These are phyloP conservation scores for Corydoras maculifer DNA, from an alignment of 2,113 vertebrate species.

Conservation along the genomic window DNA sequence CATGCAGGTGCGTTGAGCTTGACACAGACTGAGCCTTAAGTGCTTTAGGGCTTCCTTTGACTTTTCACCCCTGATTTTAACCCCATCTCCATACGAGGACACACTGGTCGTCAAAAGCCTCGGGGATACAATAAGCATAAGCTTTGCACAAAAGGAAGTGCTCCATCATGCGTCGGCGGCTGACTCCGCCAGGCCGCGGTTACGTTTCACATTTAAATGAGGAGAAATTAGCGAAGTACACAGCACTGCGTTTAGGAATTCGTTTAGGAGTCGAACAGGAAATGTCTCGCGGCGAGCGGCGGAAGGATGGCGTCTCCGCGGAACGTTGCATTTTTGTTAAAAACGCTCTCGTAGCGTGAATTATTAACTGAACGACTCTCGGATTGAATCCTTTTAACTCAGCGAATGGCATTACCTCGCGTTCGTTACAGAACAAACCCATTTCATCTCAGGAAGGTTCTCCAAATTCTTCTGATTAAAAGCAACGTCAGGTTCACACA, in stretches of 20 bases:
- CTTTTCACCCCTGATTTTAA: slow-evolving; percentile 45
- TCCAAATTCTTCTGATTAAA: too few species aligned
- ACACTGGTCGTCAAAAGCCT: slow-evolving; percentile 36
- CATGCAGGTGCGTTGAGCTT: slow-evolving; percentile 40
- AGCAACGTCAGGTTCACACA: too few species aligned
- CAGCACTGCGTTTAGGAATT: background rate
- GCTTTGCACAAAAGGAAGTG: slow-evolving; percentile 39
- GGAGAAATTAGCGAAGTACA: background rate
- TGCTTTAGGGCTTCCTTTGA: slow-evolving; percentile 41
- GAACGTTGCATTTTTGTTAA: background rate
- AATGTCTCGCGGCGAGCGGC: too few species aligned
- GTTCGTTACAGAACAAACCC: too few species aligned
- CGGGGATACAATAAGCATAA: slow-evolving; percentile 36
- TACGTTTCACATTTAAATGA: slow-evolving; percentile 9
- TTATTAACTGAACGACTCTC: too few species aligned
- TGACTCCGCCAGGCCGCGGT: slow-evolving; percentile 10
- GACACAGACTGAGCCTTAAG: slow-evolving; percentile 28
- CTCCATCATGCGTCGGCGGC: slow-evolving; percentile 29
- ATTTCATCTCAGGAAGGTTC: too few species aligned
- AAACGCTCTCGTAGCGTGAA: too few species aligned
- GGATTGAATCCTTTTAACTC: too few species aligned
- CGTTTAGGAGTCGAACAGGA: too few species aligned
- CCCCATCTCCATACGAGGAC: slow-evolving; percentile 13
- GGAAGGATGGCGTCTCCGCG: background rate
- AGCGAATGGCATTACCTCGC: too few species aligned